Evolutionary conservation across 1,140 invertebrate genomes (phyloP).

Genomic region (Lamellibrachia luymesi): DNA sequence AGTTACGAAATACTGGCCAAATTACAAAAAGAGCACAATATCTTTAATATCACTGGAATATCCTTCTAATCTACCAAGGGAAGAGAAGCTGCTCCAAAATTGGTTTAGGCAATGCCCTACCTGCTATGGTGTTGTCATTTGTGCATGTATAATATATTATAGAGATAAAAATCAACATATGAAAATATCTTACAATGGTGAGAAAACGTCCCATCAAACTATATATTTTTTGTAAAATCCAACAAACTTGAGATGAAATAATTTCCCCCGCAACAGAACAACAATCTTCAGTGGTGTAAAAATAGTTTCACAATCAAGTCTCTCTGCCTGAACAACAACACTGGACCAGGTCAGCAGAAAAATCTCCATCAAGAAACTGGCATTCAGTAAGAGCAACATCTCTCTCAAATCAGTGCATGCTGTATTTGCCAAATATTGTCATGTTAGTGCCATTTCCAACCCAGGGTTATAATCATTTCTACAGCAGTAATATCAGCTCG

Average conservation of each 20-base stretch:
- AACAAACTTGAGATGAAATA: neutral
- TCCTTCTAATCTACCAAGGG: neutral
- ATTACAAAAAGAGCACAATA: neutral
- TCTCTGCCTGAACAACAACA: neutral
- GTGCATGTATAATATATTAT: neutral
- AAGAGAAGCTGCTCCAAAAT: neutral
- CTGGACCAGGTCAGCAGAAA: neutral
- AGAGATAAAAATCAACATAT: neutral
- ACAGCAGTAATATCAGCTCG: neutral
- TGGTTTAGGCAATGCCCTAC: neutral
- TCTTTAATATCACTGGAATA: conserved; percentile 5
- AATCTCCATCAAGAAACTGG: neutral
- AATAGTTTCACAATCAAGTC: neutral
- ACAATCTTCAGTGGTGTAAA: neutral
- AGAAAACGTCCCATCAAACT: neutral
- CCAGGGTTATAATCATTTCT: neutral
- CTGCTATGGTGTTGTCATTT: neutral
- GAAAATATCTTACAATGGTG: neutral
- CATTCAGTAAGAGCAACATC: neutral
- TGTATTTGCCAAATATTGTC: neutral
- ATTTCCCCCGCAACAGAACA: neutral
- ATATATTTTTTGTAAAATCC: neutral
- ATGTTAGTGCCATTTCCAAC: neutral
- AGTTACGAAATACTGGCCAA: no score
- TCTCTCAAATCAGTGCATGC: neutral